These are phyloP conservation scores for Acanthosoma haemorrhoidale DNA, from an alignment of 2,888 invertebrate genomes.

Conservation along the genomic window DNA sequence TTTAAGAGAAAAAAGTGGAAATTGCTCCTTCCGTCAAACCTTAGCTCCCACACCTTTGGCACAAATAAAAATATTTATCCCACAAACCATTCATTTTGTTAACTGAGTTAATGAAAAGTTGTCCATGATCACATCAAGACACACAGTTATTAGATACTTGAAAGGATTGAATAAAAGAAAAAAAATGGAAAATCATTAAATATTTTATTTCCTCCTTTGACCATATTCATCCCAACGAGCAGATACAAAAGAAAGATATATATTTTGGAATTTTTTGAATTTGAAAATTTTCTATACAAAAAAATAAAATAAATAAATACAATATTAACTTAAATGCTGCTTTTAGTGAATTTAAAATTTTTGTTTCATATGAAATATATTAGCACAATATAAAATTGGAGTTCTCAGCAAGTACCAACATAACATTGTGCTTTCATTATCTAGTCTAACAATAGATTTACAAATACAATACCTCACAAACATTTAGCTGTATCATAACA, in stretches of 20 bases:
- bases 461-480: constrained; percentile 24
- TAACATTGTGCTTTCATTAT: constrained; percentile 28
- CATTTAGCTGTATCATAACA: constrained; percentile 11
- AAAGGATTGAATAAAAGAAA: neutral
- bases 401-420: constrained; percentile 8
- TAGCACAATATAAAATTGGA: constrained; percentile 17
- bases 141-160: too few relatives aligned
- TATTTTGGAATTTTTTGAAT: neutral
- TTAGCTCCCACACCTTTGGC: too few relatives aligned
- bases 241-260: neutral
- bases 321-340: neutral
- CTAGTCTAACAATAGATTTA: constrained; percentile 25
- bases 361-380: neutral
- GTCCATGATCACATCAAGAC: too few relatives aligned
- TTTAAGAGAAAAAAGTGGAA: too few relatives aligned
- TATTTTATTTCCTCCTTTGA: constrained; percentile 15
- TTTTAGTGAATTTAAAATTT: neutral
- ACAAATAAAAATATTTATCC: too few relatives aligned
- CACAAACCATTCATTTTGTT: too few relatives aligned
- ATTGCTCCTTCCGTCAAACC: too few relatives aligned
- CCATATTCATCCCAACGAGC: neutral
- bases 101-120: too few relatives aligned
- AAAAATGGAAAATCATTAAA: neutral
- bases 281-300: neutral
- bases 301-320: neutral